Conservation (phyloP, 2,113 vertebrate genomes). For the Stomatorhinus ivindoensis region DNA sequence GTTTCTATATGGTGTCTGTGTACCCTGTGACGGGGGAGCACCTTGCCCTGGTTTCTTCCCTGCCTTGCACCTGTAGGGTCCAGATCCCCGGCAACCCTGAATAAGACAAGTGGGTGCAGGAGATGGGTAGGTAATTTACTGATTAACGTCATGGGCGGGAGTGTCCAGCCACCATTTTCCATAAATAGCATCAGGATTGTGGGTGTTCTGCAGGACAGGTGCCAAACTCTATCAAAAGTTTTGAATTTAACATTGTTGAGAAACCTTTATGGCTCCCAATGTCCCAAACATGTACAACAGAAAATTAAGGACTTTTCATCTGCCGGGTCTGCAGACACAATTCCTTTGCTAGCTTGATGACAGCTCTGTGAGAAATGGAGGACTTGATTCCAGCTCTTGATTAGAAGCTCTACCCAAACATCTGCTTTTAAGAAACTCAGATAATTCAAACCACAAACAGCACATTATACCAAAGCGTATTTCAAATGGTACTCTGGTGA, state of each 20-base stretch:
- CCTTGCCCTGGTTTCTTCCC: not conserved
- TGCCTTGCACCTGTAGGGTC: not conserved
- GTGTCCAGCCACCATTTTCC: not conserved
- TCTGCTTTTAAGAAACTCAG: not conserved
- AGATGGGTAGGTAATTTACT: not conserved
- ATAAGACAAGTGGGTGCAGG: not conserved
- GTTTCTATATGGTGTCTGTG: not conserved
- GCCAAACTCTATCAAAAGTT: conserved; percentile 2
- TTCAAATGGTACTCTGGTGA: not conserved
- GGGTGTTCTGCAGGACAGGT: conserved; percentile 12
- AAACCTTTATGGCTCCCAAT: conserved; percentile 3
- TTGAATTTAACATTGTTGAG: conserved; percentile 6
- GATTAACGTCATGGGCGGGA: not conserved
- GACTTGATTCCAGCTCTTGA: not conserved
- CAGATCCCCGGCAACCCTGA: not conserved
- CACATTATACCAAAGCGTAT: not conserved
- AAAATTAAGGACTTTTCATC: not conserved
- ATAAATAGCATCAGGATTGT: conserved; percentile 6
- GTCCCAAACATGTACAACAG: not conserved
- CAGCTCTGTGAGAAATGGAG: not conserved
- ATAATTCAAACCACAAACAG: conserved; percentile 11
- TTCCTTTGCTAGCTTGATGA: not conserved
- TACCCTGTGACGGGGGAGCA: not conserved
- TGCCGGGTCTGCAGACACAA: not conserved
- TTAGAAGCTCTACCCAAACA: not conserved